A percentile compares a stretch with the other conserved stretches of the same genome.
Evolutionary conservation across 1,140 invertebrate genomes (phyloP).

Genomic region (Xylocopa sonorina): DNA sequence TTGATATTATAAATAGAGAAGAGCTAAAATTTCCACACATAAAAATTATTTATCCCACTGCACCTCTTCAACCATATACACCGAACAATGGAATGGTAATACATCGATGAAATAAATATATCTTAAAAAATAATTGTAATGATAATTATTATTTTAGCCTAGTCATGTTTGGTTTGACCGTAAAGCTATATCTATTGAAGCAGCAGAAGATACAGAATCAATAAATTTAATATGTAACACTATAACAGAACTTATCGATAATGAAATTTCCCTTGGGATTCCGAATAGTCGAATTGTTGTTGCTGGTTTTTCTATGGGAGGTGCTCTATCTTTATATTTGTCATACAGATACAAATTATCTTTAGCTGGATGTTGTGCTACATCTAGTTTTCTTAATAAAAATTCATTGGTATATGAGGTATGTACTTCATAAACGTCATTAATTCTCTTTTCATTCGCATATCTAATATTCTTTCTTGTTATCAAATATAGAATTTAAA

Average conservation of each 20-base stretch:
- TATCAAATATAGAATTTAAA: constrained; percentile 36
- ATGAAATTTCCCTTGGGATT: constrained; percentile 85
- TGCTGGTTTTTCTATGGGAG: constrained; percentile 91
- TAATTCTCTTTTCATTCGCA: not conserved
- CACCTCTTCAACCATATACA: constrained; percentile 86
- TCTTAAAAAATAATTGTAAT: not conserved
- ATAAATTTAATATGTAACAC: constrained; percentile 83
- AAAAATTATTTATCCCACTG: constrained; percentile 87
- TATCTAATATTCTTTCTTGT: not conserved
- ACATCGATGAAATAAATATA: not conserved
- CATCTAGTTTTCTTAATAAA: constrained; percentile 88
- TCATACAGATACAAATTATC: constrained; percentile 84
- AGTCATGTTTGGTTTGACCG: constrained; percentile 84
- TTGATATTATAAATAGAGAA: constrained; percentile 83
- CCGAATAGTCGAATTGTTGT: constrained; percentile 86
- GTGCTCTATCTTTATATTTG: constrained; percentile 86
- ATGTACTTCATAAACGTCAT: constrained; percentile 1
- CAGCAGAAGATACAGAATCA: constrained; percentile 84
- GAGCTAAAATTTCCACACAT: constrained; percentile 86
- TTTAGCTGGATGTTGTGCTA: constrained; percentile 86
- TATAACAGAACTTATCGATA: constrained; percentile 84
- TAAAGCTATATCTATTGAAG: constrained; percentile 82
- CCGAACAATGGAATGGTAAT: constrained; percentile 84
- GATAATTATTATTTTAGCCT: constrained; percentile 66
- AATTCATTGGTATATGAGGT: constrained; percentile 85